Evolutionary conservation across 2,888 invertebrate genomes (phyloP), one percentile per base, ranked within the genome.

Genomic region (Cheiracanthium punctorium): DNA sequence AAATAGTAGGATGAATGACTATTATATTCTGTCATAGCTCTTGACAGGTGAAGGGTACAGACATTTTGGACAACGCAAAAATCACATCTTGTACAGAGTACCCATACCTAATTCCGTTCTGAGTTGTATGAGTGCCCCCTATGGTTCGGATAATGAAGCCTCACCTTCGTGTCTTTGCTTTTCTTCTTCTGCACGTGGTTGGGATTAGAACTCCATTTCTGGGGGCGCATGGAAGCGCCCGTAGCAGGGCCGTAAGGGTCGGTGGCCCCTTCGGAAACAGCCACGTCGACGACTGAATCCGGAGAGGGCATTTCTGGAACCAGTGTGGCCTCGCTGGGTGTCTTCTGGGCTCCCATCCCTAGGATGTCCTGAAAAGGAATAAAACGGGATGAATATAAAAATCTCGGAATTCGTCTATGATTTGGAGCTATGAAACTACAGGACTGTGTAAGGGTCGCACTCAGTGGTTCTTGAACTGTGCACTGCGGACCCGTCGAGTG

Each of bases 301-400:
- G 87, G 87, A 0, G 87, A 87, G 1, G 79, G 69, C 75, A 80
- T 80, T 20, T 85, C 85, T 0, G 87, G 81, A 14, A 87, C 58
- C 2, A 87, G 58, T 5, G 80, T 87, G 32, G 71, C 87, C 30
- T 81, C 64, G 29, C 87, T 81, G 1, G 69, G 33, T 0, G 69
- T 69, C 17, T 70, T 71, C 48, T 65, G 52, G 0, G 41, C 24
- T n/a, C 71, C 33, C 80, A 80, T 76, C 0, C 85, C 85, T 0
- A 86, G 37, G 58, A 80, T 80, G n/a, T 74, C 65, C 85, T 86
- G 41, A 12, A 58, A 20, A 29, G 14, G 24, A 24, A 20, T 14
- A 73, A n/a, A n/a, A n/a, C n/a, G 5, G n/a, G 29, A 76, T 1
- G n/a, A 41, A 67, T 65, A 65, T 30, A 28, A 12, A 37, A 37